These are phyloP conservation scores for Eustalomyia histrio DNA, from an alignment of 2,888 invertebrate species.

Conservation along the genomic window DNA sequence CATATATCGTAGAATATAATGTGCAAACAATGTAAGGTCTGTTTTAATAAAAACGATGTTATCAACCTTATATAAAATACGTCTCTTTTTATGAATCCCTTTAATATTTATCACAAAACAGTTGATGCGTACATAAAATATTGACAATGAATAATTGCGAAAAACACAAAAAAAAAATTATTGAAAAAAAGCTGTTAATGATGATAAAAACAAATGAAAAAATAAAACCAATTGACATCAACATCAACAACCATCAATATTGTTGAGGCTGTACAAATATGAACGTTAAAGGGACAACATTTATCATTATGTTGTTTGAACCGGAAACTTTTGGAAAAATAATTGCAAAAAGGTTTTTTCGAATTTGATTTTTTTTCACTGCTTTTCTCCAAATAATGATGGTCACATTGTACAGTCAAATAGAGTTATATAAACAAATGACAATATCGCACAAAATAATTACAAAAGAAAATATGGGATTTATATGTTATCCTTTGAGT, in stretches of 20 bases:
- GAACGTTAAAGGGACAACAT: conserved; percentile 7
- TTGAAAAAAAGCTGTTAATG: not conserved
- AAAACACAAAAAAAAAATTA: not conserved
- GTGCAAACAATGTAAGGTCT: too few relatives aligned
- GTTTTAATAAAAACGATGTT: too few relatives aligned
- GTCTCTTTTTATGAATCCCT: too few relatives aligned
- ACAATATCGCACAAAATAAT: not conserved
- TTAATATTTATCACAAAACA: too few relatives aligned
- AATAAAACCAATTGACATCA: conserved; percentile 5
- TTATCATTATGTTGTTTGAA: conserved; percentile 42
- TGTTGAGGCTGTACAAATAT: not conserved
- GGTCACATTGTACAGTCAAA: not conserved
- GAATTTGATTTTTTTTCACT: not conserved
- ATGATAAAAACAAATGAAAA: not conserved
- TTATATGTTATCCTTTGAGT: conserved; percentile 27
- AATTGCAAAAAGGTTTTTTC: conserved; percentile 31
- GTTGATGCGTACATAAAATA: not conserved
- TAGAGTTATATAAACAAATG: conserved; percentile 18
- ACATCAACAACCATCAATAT: not conserved
- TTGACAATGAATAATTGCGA: not conserved
- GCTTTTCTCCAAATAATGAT: conserved; percentile 8
- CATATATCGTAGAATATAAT: too few relatives aligned
- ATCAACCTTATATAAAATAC: too few relatives aligned
- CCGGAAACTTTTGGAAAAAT: conserved; percentile 37
- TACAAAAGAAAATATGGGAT: conserved; percentile 21